A percentile compares a stretch with the other conserved stretches of the same genome.
These are phyloP conservation scores for Hylyphantes graminicola DNA, from an alignment of 1,140 invertebrate genomes.

Conservation along the genomic window DNA sequence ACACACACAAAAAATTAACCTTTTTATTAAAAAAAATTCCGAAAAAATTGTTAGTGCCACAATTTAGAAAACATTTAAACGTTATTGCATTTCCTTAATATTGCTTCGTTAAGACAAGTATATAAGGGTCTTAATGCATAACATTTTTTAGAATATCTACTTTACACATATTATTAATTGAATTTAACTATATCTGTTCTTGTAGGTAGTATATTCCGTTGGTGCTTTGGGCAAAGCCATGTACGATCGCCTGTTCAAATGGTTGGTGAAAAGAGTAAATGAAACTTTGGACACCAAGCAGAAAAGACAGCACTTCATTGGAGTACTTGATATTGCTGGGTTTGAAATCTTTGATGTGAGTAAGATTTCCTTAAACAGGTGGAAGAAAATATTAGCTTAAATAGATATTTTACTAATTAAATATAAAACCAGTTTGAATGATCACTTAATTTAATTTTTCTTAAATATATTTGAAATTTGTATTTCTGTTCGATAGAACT, in stretches of 20 bases:
- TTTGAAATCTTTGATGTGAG: slow-evolving; percentile 77
- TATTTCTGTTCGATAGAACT: no score
- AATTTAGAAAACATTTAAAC: no score
- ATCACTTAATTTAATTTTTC: no score
- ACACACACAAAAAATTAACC: no score
- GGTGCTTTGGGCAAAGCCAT: slow-evolving; percentile 74
- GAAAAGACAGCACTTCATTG: slow-evolving; percentile 74
- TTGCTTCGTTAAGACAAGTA: no score
- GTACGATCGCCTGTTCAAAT: slow-evolving; percentile 73
- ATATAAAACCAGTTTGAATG: neutral
- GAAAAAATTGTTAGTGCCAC: no score
- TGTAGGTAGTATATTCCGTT: slow-evolving; percentile 69
- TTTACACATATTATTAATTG: no score
- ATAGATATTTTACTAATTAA: neutral
- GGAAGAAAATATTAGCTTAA: neutral
- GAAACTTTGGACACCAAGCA: slow-evolving; percentile 74
- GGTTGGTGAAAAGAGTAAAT: slow-evolving; percentile 74
- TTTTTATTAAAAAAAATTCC: no score
- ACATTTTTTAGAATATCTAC: neutral
- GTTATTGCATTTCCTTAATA: no score
- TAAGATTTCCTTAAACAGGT: slow-evolving; percentile 11
- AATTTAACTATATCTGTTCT: neutral
- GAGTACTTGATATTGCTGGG: slow-evolving; percentile 77
- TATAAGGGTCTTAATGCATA: no score
- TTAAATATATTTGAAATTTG: no score